Evolutionary conservation across 2,797 vertebrate species (phyloP), one percentile per base, ranked within the genome.

Genomic region (Tokudaia muenninki): DNA sequence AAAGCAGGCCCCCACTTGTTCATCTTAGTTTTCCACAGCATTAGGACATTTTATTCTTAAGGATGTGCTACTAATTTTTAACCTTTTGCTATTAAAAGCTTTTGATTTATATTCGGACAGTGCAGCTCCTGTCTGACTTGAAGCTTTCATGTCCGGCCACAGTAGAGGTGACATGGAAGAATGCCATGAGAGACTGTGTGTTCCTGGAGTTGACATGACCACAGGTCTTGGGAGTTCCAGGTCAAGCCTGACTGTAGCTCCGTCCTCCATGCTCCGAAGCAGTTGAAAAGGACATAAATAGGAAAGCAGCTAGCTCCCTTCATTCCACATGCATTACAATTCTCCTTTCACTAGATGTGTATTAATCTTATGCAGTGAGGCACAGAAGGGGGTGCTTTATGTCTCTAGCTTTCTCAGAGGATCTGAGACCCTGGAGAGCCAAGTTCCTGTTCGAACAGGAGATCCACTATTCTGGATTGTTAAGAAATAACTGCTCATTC

Each of bases 11-110:
- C 50, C 21, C 5, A 17, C 41, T 89, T 88, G 61, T 92, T 94
- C 95, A 41, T 77, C 77, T 91, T 96, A 94, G 93, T 95, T 96
- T 95, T 78, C 81, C 24, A 0, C 70, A 52, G 92, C 81, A 80
- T 79, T 80, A 83, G 95, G 80, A 90, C 77, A 92, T 91, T 96
- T 96, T 96, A 96, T 97, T 95, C 97, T 98, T 97, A 92, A 97
- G 72, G 61, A 94, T 44, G 55, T 78, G 87, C 77, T 79, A 94
- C 80, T 95, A 97, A 96, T 97, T 97, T 98, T 97, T 97, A 96
- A 94, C 86, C 72, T 90, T 96, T 65, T 96, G 59, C 87, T 97
- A 83, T 98, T 96, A 97, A 89, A 97, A 96, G 90, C 72, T 17
- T 92, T 87, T 37, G 75, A 52, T 95, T 83, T 96, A 88, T 95